These are phyloP conservation scores for Diploscapter pachys DNA, from an alignment of 1,140 invertebrate species.

Conservation along the genomic window DNA sequence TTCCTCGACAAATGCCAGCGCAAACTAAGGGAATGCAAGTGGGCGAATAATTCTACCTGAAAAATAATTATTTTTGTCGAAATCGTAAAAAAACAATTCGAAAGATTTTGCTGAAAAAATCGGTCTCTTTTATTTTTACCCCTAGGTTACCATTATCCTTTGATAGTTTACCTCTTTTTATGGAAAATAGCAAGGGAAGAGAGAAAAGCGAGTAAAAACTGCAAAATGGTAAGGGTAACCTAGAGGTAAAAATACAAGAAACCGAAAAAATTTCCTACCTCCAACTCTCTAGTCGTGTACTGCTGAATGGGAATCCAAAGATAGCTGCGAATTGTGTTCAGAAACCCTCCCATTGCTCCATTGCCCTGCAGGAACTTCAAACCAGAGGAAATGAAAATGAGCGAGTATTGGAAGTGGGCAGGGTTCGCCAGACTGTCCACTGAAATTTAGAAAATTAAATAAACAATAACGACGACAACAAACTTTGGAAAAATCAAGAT, in stretches of 20 bases:
- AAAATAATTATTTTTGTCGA: background rate
- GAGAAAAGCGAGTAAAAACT: background rate
- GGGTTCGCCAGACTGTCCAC: constrained; percentile 41
- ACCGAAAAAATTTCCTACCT: background rate
- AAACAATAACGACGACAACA: constrained; percentile 13
- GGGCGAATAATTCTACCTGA: constrained; percentile 41
- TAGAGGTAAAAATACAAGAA: background rate
- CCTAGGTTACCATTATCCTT: background rate
- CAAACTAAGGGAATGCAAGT: constrained; percentile 60
- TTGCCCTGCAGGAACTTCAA: constrained; percentile 72
- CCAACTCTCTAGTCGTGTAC: constrained; percentile 17
- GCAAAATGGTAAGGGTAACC: background rate
- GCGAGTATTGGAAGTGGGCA: constrained; percentile 75
- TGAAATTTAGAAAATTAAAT: constrained; percentile 31
- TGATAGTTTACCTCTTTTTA: background rate
- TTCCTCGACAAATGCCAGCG: constrained; percentile 85
- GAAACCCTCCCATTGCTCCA: constrained; percentile 10
- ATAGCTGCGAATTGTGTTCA: constrained; percentile 13
- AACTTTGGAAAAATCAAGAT: no score
- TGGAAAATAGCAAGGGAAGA: background rate
- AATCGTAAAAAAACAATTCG: background rate
- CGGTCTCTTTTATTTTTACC: background rate
- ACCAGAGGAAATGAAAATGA: constrained; percentile 76
- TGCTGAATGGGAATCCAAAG: constrained; percentile 19
- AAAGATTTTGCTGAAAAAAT: background rate